These are phyloP conservation scores for Oryctes rhinoceros DNA, from an alignment of 1,140 invertebrate genomes.

Conservation along the genomic window DNA sequence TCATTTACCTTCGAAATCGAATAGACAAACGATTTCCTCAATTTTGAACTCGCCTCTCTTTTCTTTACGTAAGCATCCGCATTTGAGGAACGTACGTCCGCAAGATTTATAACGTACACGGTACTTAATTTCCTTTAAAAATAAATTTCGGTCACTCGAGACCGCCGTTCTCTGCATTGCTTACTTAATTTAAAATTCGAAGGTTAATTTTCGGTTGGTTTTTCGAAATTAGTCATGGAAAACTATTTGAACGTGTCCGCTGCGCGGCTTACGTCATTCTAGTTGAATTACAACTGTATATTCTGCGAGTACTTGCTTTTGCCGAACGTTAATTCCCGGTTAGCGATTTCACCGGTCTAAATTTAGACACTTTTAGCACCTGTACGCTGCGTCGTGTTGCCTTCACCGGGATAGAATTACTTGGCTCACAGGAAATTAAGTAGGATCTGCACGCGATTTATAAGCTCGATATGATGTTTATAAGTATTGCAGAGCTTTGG, in stretches of 20 bases:
- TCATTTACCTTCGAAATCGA: not conserved
- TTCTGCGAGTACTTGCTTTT: not conserved
- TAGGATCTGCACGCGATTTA: not conserved
- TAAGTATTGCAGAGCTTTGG: not conserved
- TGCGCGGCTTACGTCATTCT: not conserved
- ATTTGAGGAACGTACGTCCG: not conserved
- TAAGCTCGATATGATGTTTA: not conserved
- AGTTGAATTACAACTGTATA: constrained; percentile 18
- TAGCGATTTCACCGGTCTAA: not conserved
- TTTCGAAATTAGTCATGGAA: constrained; percentile 14
- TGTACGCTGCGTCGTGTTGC: not conserved
- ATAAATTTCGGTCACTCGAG: not conserved
- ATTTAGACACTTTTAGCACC: constrained; percentile 18
- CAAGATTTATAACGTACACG: not conserved
- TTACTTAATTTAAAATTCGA: constrained; percentile 7
- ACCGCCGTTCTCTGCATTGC: not conserved
- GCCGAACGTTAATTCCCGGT: not conserved
- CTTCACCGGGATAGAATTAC: constrained; percentile 2
- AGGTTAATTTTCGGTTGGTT: constrained; percentile 12
- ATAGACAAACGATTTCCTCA: not conserved
- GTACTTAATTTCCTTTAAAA: constrained; percentile 13
- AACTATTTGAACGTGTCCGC: not conserved
- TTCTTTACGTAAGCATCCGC: not conserved
- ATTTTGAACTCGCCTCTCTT: not conserved
- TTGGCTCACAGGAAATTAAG: not conserved